Evolutionary conservation across 2,113 vertebrate genomes (phyloP).

Genomic region (Aix galericulata): DNA sequence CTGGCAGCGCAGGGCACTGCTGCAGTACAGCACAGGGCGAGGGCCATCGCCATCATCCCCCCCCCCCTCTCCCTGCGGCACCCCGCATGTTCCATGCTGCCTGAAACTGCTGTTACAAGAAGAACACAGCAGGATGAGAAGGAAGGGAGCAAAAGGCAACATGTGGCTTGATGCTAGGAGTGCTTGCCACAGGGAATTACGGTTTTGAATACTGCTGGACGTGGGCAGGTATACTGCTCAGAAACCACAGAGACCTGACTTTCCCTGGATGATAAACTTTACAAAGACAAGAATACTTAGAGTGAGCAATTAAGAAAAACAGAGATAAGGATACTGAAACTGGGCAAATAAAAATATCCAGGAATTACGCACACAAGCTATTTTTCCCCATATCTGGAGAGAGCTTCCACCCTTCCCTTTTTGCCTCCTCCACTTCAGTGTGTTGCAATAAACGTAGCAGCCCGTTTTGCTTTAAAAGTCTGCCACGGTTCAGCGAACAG

Average conservation of each 20-base stretch:
- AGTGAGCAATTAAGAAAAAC: conserved; percentile 47
- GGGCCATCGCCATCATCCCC: neutral
- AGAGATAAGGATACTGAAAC: neutral
- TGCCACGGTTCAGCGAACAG: conserved; percentile 51
- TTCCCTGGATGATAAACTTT: neutral
- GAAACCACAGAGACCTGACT: neutral
- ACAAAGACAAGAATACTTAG: conserved; percentile 4
- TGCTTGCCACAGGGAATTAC: neutral
- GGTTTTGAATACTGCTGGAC: neutral
- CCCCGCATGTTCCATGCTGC: neutral
- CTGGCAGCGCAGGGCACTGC: too few species aligned
- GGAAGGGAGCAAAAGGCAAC: neutral
- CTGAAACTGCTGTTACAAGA: conserved; percentile 35
- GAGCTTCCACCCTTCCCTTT: neutral
- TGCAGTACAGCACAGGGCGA: too few species aligned
- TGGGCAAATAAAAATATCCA: conserved; percentile 42
- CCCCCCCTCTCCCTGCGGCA: neutral
- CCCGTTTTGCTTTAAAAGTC: conserved; percentile 63
- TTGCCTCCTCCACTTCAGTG: neutral
- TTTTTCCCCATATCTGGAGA: conserved; percentile 28
- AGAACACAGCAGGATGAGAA: rapidly evolving
- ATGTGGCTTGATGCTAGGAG: neutral
- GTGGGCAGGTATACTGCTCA: conserved; percentile 2
- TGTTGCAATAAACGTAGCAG: conserved; percentile 28
- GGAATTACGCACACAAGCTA: conserved; percentile 35